These are phyloP conservation scores for Drosophila melanica DNA, from an alignment of 1,140 invertebrate genomes.

Conservation along the genomic window DNA sequence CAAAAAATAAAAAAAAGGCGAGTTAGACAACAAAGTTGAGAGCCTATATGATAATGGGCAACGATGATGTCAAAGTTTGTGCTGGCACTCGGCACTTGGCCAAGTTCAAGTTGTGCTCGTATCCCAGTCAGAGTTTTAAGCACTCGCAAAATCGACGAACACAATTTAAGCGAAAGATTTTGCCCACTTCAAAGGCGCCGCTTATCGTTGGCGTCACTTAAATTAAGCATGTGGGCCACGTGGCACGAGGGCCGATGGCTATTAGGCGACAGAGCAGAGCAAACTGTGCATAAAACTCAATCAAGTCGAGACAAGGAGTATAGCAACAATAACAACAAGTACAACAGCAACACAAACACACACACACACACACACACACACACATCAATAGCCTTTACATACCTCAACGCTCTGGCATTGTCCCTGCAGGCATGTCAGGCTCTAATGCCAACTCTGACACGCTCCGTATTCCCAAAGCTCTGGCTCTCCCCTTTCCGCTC, in stretches of 20 bases:
- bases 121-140: neutral
- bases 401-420: conserved; percentile 49
- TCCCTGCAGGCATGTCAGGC: conserved; percentile 77
- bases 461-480: conserved; percentile 52
- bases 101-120: conserved; percentile 53
- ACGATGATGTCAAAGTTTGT: conserved; percentile 52
- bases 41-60: conserved; percentile 49
- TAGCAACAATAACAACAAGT: conserved; percentile 6
- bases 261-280: conserved; percentile 68
- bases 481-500: conserved; percentile 24
- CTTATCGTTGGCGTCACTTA: conserved; percentile 44
- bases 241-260: conserved; percentile 61
- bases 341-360: conserved; percentile 14
- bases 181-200: conserved; percentile 29
- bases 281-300: conserved; percentile 82
- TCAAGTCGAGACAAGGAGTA: conserved; percentile 67
- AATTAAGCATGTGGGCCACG: conserved; percentile 76
- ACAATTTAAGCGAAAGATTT: conserved; percentile 17
- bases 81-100: conserved; percentile 43
- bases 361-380: conserved; percentile 8
- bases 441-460: conserved; percentile 77
- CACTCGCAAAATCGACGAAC: neutral
- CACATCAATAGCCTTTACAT: conserved; percentile 69
- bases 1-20: neutral
- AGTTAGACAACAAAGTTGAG: conserved; percentile 16